Base-by-base conservation (phyloP, 64 coral and sea anemone genomes). In the Pocillopora damicornis region DNA sequence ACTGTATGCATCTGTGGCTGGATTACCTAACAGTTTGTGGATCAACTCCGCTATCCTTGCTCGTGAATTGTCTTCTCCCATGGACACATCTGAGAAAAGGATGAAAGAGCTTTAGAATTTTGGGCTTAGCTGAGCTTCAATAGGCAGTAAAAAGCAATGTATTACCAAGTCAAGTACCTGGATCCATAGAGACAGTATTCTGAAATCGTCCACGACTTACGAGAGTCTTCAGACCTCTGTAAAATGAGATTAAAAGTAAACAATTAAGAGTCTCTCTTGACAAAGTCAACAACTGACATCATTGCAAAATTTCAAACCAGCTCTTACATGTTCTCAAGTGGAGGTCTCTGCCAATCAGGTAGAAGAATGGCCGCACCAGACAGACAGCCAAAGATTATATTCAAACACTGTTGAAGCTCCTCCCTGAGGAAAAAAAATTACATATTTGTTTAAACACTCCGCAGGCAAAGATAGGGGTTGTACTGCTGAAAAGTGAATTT, bases 331-430 rank as follows among this genome's bases (percentile, higher is more conserved):
- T 98, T 94, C 71, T 94, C 87, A 38, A 99, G 63, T 18, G 88
- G 74, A 37, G 93, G 97, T 64, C 87, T 90, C 63, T 95, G 61
- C 90, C 93, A 99, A 26, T 87, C 82, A 25, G 93, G 97, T 10
- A 99, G 83, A 38, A 99, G 86, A 11, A 91, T 86, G 8, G 87
- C 82, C 16, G 92, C 90, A 51, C 97, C 97, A 66, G 74, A 87
- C 42, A 99, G 83, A 65, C 93, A 81, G n/a, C 88, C 84, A 77
- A 79, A 59, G 61, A 94, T 90, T 60, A 99, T 83, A 42, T 91
- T 89, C 1, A 99, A 79, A 80, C 90, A 90, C 73, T 95, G 97
- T 73, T 99, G 93, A 75, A 99, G 81, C 61, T 95, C 93, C 67
- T 99, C 97, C 45, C 97, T 94, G 77, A 58, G 56, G 75, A 16